phyloP scores from a whole-genome alignment of 2,888 invertebrate species.

The Litoditis marina region DNA sequence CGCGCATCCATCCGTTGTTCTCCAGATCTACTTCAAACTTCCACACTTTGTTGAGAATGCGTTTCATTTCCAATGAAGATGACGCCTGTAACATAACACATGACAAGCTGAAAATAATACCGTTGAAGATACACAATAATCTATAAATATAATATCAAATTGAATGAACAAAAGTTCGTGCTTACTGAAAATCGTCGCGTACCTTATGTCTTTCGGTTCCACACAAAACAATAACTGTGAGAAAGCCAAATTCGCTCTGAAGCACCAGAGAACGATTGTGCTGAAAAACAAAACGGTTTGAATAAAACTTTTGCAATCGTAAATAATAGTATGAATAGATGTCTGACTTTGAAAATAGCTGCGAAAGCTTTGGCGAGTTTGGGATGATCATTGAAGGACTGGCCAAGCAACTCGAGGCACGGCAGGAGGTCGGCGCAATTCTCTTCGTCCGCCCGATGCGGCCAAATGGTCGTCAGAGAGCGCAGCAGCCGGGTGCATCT shows the following conservation, averaged over 20 bases:
- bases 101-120: no score
- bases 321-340: no score
- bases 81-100: slow-evolving; percentile 15
- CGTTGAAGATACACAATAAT: background rate
- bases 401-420: background rate
- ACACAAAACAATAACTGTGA: slow-evolving; percentile 1
- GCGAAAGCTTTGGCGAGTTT: slow-evolving; percentile 2
- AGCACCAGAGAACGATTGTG: slow-evolving; percentile 2
- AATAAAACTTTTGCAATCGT: background rate
- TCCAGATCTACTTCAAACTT: slow-evolving; percentile 26
- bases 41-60: slow-evolving; percentile 25
- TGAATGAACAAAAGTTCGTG: no score
- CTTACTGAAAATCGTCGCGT: background rate
- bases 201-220: slow-evolving; percentile 11
- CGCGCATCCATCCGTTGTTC: slow-evolving; percentile 30
- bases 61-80: slow-evolving; percentile 24
- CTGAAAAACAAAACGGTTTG: background rate
- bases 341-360: slow-evolving; percentile 9
- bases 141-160: background rate
- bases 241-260: slow-evolving; percentile 8
- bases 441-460: background rate
- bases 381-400: slow-evolving; percentile 2
- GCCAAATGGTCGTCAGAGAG: slow-evolving; percentile 3
- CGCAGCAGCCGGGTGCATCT: background rate
- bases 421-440: background rate